phyloP scores from a whole-genome alignment of 2,888 invertebrate genomes.

The Elysia crispata region DNA sequence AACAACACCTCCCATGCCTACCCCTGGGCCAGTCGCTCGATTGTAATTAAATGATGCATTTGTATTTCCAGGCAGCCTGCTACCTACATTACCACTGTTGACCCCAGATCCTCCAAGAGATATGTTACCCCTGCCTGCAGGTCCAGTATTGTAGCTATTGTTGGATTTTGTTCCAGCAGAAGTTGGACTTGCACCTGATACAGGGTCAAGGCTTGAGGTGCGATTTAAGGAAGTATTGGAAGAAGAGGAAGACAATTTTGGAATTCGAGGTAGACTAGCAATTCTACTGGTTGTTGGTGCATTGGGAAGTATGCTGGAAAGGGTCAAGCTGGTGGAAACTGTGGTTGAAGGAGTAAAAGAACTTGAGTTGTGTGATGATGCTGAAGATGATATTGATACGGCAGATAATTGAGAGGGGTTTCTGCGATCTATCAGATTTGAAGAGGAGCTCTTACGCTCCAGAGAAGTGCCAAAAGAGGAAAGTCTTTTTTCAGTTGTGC shows the following conservation, averaged over 20 bases:
- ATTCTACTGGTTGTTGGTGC: constrained; percentile 66
- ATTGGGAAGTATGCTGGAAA: constrained; percentile 65
- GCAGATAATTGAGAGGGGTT: constrained; percentile 25
- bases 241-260: constrained; percentile 63
- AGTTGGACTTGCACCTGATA: constrained; percentile 31
- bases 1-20: not conserved
- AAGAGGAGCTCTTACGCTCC: constrained; percentile 33
- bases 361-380: constrained; percentile 49
- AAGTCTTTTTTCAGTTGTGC: constrained; percentile 26
- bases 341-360: constrained; percentile 40
- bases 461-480: constrained; percentile 13
- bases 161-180: constrained; percentile 49
- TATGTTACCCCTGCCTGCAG: constrained; percentile 29
- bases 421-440: constrained; percentile 36
- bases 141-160: constrained; percentile 43
- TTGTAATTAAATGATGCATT: constrained; percentile 26
- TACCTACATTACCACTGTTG: not conserved
- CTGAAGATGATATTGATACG: constrained; percentile 33
- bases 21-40: constrained; percentile 26
- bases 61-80: constrained; percentile 10
- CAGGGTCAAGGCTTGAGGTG: constrained; percentile 46
- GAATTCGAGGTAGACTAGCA: constrained; percentile 69
- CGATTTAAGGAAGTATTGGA: constrained; percentile 47
- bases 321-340: constrained; percentile 55
- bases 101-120: constrained; percentile 11